Base-by-base conservation (phyloP, 2,797 vertebrate genomes). In the Sphenopsis melanotis region DNA sequence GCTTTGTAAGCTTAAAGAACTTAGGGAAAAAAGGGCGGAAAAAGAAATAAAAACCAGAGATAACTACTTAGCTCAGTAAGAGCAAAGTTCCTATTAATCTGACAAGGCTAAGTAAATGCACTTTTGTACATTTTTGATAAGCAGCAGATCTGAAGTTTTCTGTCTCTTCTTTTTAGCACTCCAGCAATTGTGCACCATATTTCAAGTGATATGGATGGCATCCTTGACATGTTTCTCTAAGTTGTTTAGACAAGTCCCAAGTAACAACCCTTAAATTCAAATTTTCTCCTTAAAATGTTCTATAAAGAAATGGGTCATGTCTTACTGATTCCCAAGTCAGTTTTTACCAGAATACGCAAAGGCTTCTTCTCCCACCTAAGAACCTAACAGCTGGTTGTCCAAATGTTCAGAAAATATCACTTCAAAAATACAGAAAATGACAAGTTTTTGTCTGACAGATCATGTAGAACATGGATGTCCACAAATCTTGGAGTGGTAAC, bases 1-100 rank as follows among this genome's bases (percentile, higher is more conserved):
- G 34, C 10, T 74, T 80, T 3, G 0, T 41, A 88, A 75, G 19
- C 36, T 15, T 37, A 26, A 79, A 84, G 23, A 90, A 77, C 2
- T n/a, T 39, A 2, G 6, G 11, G 2, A 19, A 37, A 63, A 53
- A 46, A 27, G 5, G 4, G 2, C 4, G 21, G 3, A 12, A n/a
- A 78, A 12, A 2, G 15, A 57, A 57, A 36, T 24, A 36, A 36
- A 55, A 46, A 41, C 23, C 8, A 1, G 59, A 26, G 37, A 14
- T 1, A 60, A 39, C 6, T 68, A 53, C 8, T 5, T 71, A 89
- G 26, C 10, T 84, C 44, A 44, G 14, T 27, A 39, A 63, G 32
- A 72, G 12, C 5, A 53, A 92, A 60, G 22, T 39, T 65, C 13
- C 32, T 21, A 56, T 49, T 32, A 32, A 50, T 44, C 23, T 76